A percentile compares a stretch with the other conserved stretches of the same genome.
Conservation (phyloP, 1,140 invertebrate species). For the Saccostrea echinata region DNA sequence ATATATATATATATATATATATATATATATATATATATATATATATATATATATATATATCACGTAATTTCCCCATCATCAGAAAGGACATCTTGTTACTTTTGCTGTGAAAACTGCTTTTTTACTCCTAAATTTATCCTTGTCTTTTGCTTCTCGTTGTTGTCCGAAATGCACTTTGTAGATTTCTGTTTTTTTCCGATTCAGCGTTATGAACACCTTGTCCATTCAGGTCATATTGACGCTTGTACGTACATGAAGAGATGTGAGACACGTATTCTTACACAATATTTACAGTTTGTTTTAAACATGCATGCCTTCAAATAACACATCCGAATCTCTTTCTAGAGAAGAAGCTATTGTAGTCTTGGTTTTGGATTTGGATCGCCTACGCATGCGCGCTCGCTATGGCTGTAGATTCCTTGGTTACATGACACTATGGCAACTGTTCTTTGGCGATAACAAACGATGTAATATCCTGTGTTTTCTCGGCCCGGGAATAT, state of each 20-base stretch:
- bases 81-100: neutral
- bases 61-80: neutral
- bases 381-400: conserved; percentile 50
- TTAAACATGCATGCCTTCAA: neutral
- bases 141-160: neutral
- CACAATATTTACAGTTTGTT: conserved; percentile 23
- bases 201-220: neutral
- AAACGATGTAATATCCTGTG: conserved; percentile 67
- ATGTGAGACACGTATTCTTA: conserved; percentile 2
- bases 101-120: neutral
- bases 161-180: conserved; percentile 5
- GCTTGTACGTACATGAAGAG: neutral
- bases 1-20: too few relatives aligned
- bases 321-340: neutral
- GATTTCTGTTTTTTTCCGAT: neutral
- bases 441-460: conserved; percentile 67
- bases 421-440: conserved; percentile 66
- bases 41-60: neutral
- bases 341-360: neutral
- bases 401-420: conserved; percentile 61
- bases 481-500: conserved; percentile 68
- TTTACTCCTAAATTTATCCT: too few relatives aligned
- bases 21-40: too few relatives aligned
- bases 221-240: neutral
- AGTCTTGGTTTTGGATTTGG: neutral